Percentiles rank a stretch among this genome's conserved stretches.
Evolutionary conservation across 2,797 vertebrate genomes (phyloP).

Genomic region (Enteromius thamalakanensis): DNA sequence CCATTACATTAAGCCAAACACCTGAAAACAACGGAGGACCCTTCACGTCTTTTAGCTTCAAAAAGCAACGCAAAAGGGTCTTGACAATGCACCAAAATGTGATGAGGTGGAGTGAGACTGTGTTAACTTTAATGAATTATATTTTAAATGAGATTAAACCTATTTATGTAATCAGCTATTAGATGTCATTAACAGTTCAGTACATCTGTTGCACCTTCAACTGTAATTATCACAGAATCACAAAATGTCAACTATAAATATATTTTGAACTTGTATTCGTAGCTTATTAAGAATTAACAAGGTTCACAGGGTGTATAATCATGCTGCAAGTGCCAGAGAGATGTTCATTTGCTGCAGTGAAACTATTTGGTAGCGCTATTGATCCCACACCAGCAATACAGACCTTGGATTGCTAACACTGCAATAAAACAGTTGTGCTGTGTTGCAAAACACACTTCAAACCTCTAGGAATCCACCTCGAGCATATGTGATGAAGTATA

Average conservation of each 20-base stretch:
- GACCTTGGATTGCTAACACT: constrained; percentile 18
- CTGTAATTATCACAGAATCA: neutral
- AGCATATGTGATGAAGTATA: neutral
- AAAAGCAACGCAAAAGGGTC: no score
- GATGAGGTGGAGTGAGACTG: no score
- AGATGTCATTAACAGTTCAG: neutral
- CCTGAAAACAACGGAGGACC: no score
- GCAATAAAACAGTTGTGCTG: constrained; percentile 30
- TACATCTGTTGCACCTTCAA: neutral
- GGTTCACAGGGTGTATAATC: neutral
- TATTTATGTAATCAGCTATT: neutral
- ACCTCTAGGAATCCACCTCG: neutral
- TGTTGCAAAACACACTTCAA: neutral
- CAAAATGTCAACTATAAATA: neutral
- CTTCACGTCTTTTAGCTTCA: no score
- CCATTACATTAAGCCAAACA: no score
- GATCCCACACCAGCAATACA: constrained; percentile 30
- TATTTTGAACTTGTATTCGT: neutral
- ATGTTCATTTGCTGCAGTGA: constrained; percentile 13
- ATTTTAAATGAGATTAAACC: neutral
- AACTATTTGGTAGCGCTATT: constrained; percentile 7
- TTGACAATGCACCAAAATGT: no score
- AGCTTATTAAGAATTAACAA: constrained; percentile 1
- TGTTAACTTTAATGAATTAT: neutral
- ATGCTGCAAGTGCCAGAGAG: neutral